These are phyloP conservation scores for Aselliscus stoliczkanus DNA, from an alignment of 2,797 vertebrate species.

Conservation along the genomic window DNA sequence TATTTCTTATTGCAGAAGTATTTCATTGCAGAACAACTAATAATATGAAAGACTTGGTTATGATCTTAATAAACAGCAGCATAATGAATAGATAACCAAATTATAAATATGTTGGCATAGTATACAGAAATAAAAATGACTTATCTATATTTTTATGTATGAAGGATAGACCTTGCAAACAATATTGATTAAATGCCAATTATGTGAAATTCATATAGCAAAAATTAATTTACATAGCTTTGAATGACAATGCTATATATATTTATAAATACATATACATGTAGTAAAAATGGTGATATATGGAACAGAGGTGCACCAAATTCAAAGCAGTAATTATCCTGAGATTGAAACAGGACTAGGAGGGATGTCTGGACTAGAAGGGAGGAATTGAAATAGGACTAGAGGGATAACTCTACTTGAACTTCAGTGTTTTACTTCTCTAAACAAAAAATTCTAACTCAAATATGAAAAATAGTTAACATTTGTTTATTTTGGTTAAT, in stretches of 20 bases:
- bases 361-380: too few species aligned
- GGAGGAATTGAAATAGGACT: background rate
- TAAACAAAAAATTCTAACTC: background rate
- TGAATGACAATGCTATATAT: background rate
- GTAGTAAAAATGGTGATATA: background rate
- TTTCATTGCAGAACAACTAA: background rate
- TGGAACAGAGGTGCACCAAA: background rate
- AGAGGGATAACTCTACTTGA: background rate
- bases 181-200: background rate
- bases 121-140: background rate
- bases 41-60: background rate
- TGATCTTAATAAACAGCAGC: background rate
- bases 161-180: background rate
- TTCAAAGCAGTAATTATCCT: background rate
- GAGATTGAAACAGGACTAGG: background rate
- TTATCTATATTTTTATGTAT: conserved; percentile 22
- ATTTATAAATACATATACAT: background rate
- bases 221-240: background rate
- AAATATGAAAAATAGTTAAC: background rate
- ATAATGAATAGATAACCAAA: background rate
- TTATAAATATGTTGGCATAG: background rate
- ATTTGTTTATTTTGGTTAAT: background rate
- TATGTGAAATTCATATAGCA: background rate
- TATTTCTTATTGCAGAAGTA: background rate
- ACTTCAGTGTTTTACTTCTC: background rate